Evolutionary conservation across 2,113 vertebrate species (phyloP).

Genomic region (Rhipidura dahli): DNA sequence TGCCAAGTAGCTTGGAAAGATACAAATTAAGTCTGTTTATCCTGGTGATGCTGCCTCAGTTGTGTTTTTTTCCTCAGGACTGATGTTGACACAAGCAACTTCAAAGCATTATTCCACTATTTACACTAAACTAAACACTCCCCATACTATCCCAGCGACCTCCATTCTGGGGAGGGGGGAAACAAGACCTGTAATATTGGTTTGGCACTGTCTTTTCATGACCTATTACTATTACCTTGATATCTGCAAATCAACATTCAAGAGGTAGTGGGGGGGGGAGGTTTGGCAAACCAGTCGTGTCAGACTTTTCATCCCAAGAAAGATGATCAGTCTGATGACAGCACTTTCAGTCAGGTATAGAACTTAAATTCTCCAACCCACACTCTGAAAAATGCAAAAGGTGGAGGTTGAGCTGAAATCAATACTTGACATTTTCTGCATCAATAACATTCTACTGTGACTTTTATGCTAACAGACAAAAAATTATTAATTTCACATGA

Average conservation of each 20-base stretch:
- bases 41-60: not conserved
- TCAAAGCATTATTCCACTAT: slow-evolving; percentile 52
- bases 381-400: not conserved
- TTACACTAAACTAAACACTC: slow-evolving; percentile 55
- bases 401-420: not conserved
- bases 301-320: not conserved
- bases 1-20: not conserved
- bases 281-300: not conserved
- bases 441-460: not conserved
- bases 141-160: not conserved
- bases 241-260: not conserved
- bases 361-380: not conserved
- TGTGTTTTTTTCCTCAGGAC: not conserved
- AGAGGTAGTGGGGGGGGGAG: not conserved
- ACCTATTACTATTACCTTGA: not conserved
- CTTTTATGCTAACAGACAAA: not conserved
- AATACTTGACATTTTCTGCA: not conserved
- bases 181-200: slow-evolving; percentile 7
- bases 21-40: slow-evolving; percentile 28
- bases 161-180: not conserved
- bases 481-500: not conserved
- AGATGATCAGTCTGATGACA: not conserved
- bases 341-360: not conserved
- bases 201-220: not conserved
- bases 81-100: slow-evolving; percentile 49